Percentiles rank a stretch among this genome's conserved stretches.
Evolutionary conservation across 2,797 vertebrate species (phyloP).

Genomic region (Macrochelys suwanniensis): DNA sequence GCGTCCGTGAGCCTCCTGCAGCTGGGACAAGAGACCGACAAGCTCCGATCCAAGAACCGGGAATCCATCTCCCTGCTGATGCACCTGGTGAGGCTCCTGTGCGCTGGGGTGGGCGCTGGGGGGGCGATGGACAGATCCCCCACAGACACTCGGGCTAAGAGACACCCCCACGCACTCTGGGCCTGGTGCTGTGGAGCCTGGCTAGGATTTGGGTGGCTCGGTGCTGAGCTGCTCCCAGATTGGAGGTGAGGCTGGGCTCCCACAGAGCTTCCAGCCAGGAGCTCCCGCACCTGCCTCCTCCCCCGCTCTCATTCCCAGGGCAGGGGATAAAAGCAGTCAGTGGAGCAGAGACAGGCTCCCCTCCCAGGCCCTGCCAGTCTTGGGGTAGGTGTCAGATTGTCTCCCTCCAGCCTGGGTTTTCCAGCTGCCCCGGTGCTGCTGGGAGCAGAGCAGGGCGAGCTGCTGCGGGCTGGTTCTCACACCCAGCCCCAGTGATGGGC

Average conservation of each 20-base stretch:
- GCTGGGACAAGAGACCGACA: slow-evolving; percentile 91
- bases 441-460: background rate
- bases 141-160: background rate
- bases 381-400: background rate
- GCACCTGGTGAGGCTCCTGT: slow-evolving; percentile 85
- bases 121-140: background rate
- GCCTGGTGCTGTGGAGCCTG: background rate
- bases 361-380: background rate
- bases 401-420: background rate
- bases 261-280: too few species aligned
- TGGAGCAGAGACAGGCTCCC: background rate
- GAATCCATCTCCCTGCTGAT: slow-evolving; percentile 93
- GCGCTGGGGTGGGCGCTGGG: background rate
- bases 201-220: background rate
- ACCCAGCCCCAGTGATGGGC: background rate
- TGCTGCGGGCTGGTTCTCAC: background rate
- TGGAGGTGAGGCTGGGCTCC: background rate
- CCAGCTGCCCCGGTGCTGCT: background rate
- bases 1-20: slow-evolving; percentile 92
- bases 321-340: background rate
- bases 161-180: background rate
- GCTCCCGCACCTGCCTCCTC: too few species aligned
- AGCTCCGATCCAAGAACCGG: slow-evolving; percentile 86
- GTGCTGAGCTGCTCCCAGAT: background rate
- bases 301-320: too few species aligned